Evolutionary conservation across 2,113 vertebrate genomes (phyloP), one percentile per base, ranked within the genome.

Genomic region (Caloenas nicobarica): DNA sequence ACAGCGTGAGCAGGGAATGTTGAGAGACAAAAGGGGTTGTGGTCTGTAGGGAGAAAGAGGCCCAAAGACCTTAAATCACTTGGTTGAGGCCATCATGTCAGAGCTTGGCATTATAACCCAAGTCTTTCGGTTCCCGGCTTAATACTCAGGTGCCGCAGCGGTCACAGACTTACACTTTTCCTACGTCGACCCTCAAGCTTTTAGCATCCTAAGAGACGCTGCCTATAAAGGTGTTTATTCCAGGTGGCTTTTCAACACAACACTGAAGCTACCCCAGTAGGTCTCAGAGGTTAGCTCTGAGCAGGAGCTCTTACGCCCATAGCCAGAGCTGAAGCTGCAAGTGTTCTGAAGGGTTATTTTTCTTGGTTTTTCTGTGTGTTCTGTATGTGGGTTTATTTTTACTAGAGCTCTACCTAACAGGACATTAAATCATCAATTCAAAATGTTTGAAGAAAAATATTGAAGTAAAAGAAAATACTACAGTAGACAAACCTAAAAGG

Each of bases 391-490:
- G 54, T 77, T 94, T 94, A 25, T 96, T 96, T 94, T 95, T 25
- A 81, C 60, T 89, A 74, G 76, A 86, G 60, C 56, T 86, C 29
- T 90, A 81, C 68, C 34, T 90, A 84, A 84, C 38, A 74, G 64
- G 76, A 38, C 82, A 44, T 96, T 96, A 91, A 96, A 91, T 93
- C 56, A 86, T 74, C 26, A 53, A 90, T 90, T 93, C 38, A 78
- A 89, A 95, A 78, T 62, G 33, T 88, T 94, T 91, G 74, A 91
- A 96, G 89, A 73, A 93, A 90, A 88, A 78, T 88, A 93, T 28
- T 74, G 64, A 83, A 90, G 56, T 60, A 81, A 88, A 93, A 86
- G 68, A 86, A 94, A 92, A 86, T 89, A 89, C 54, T 92, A 46
- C 25, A 25, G 50, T 79, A 82, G 89, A 56, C 71, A 95, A 94